Evolutionary conservation across 2,797 vertebrate genomes (phyloP).

Genomic region (Carapus acus): DNA sequence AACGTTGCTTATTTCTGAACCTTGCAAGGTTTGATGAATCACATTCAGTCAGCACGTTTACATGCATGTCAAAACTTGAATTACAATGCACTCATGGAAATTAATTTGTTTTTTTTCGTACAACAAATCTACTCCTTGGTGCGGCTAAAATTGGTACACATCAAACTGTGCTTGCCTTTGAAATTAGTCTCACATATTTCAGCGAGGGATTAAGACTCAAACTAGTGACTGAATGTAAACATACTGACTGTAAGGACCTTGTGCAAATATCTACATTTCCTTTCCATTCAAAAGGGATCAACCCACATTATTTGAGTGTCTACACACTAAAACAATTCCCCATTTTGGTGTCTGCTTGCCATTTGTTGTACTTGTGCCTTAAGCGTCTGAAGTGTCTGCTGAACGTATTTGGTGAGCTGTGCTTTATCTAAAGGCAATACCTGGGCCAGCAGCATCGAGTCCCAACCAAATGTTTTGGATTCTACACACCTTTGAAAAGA

Average conservation of each 20-base stretch:
- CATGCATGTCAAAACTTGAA: too few species aligned
- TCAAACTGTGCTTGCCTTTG: slow-evolving; percentile 1
- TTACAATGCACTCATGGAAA: too few species aligned
- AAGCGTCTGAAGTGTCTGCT: too few species aligned
- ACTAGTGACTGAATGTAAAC: too few species aligned
- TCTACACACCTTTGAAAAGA: slow-evolving; percentile 22
- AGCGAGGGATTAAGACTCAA: too few species aligned
- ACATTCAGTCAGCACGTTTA: background rate
- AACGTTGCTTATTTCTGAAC: slow-evolving; percentile 6
- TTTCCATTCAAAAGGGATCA: slow-evolving; percentile 1
- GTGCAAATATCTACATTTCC: slow-evolving; percentile 22
- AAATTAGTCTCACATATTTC: too few species aligned
- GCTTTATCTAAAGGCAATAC: slow-evolving; percentile 19
- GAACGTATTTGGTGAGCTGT: slow-evolving; percentile 16
- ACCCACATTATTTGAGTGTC: slow-evolving; percentile 19
- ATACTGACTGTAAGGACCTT: background rate
- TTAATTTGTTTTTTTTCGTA: too few species aligned
- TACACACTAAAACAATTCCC: too few species aligned
- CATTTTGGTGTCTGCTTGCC: too few species aligned
- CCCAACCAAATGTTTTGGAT: slow-evolving; percentile 14
- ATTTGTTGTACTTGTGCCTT: too few species aligned
- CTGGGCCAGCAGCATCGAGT: background rate
- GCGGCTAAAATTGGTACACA: background rate
- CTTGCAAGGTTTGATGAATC: slow-evolving; percentile 17
- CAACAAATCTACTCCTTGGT: too few species aligned